Evolutionary conservation across 2,113 vertebrate species (phyloP).

Genomic region (Corythornis cristatus): DNA sequence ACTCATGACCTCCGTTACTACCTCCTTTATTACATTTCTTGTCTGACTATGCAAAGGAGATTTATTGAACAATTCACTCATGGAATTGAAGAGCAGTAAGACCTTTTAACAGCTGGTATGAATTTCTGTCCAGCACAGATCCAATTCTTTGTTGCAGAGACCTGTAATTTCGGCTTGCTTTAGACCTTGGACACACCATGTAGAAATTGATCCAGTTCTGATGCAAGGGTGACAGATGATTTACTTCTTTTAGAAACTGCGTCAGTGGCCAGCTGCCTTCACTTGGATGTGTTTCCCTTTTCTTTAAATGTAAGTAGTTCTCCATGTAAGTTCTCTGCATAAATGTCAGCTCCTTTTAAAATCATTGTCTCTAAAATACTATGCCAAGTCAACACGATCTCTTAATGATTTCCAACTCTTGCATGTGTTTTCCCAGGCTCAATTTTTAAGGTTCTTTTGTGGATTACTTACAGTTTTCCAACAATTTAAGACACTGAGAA

Average conservation of each 20-base stretch:
- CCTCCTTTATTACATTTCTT: not conserved
- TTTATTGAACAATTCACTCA: not conserved
- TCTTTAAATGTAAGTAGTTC: not conserved
- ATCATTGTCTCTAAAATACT: not conserved
- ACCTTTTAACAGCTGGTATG: not conserved
- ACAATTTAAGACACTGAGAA: not conserved
- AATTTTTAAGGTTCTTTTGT: not conserved
- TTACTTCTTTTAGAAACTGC: not conserved
- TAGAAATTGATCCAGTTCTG: not conserved
- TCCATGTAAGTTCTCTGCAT: not conserved
- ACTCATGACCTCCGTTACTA: not conserved
- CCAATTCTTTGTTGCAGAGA: not conserved
- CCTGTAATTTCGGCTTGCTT: not conserved
- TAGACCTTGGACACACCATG: not conserved
- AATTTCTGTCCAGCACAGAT: not conserved
- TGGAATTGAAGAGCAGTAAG: not conserved
- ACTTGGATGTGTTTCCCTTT: not conserved
- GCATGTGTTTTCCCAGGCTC: not conserved
- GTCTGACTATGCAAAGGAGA: not conserved
- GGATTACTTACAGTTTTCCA: not conserved
- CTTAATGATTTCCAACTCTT: not conserved
- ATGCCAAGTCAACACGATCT: not conserved
- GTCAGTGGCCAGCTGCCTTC: not conserved
- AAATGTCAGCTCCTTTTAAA: not conserved
- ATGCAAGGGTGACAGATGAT: not conserved